phyloP scores from a whole-genome alignment of 2,113 vertebrate species.

The Acanthochromis polyacanthus region DNA sequence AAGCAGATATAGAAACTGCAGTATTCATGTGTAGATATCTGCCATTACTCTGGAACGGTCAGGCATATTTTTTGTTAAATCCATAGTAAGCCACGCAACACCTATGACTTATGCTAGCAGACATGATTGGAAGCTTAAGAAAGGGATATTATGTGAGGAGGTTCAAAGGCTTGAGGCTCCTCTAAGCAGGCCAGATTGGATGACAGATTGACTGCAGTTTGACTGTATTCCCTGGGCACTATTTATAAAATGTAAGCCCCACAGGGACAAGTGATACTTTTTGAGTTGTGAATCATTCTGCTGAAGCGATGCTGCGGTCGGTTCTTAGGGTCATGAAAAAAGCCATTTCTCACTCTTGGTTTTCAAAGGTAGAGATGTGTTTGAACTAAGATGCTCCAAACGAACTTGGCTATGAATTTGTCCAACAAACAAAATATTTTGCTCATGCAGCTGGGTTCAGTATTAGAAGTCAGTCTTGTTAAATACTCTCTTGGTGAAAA shows the following conservation, averaged over 20 bases:
- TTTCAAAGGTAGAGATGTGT: constrained; percentile 22
- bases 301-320: constrained; percentile 14
- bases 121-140: constrained; percentile 38
- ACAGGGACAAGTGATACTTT: constrained; percentile 28
- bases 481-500: no score
- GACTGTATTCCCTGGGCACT: constrained; percentile 40
- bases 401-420: neutral
- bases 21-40: neutral
- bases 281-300: constrained; percentile 38
- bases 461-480: no score
- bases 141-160: constrained; percentile 26
- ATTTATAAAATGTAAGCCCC: constrained; percentile 52
- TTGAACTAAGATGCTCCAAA: neutral
- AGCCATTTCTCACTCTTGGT: constrained; percentile 17
- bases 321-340: constrained; percentile 48
- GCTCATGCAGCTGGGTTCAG: no score
- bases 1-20: neutral
- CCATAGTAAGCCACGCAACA: constrained; percentile 7
- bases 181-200: constrained; percentile 59
- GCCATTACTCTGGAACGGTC: neutral
- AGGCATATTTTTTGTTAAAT: constrained; percentile 21
- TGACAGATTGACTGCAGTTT: constrained; percentile 67
- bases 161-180: constrained; percentile 47
- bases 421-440: neutral
- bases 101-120: neutral